Evolutionary conservation across 92 coral and sea anemone species (phyloP).

Genomic region (Epizoanthus scotinus): DNA sequence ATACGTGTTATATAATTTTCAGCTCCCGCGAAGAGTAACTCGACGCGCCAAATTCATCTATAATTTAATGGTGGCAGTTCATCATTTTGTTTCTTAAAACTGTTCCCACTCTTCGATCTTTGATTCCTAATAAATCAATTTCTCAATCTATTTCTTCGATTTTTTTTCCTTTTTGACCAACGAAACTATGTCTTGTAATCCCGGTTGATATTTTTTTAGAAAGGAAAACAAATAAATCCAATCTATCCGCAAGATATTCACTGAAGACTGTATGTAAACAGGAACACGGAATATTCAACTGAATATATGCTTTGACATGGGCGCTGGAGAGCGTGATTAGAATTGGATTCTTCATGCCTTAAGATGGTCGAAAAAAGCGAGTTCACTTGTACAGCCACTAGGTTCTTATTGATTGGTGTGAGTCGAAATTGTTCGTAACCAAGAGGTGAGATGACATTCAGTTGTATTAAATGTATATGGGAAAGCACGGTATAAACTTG

Average conservation of each 20-base stretch:
- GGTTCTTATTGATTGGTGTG: neutral
- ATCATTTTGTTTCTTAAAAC: neutral
- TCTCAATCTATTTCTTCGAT: neutral
- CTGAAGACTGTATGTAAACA: conserved; percentile 23
- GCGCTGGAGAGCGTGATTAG: neutral
- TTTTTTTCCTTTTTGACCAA: neutral
- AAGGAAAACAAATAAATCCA: neutral
- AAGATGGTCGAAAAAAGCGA: neutral
- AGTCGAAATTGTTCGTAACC: neutral
- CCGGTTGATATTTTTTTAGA: neutral
- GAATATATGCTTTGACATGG: neutral
- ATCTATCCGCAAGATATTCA: neutral
- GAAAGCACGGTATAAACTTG: neutral
- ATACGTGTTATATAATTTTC: neutral
- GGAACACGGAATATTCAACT: conserved; percentile 1
- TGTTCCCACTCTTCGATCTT: neutral
- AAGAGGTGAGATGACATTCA: too few relatives aligned
- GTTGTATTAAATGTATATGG: neutral
- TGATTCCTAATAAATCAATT: conserved; percentile 1
- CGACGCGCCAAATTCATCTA: conserved; percentile 35
- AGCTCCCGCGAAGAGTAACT: neutral
- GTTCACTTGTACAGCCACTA: neutral
- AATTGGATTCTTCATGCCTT: conserved; percentile 1
- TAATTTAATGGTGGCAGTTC: conserved; percentile 30
- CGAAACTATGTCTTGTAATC: neutral